These are phyloP conservation scores for Myotis brandtii DNA, from an alignment of 2,113 vertebrate species.

Conservation along the genomic window DNA sequence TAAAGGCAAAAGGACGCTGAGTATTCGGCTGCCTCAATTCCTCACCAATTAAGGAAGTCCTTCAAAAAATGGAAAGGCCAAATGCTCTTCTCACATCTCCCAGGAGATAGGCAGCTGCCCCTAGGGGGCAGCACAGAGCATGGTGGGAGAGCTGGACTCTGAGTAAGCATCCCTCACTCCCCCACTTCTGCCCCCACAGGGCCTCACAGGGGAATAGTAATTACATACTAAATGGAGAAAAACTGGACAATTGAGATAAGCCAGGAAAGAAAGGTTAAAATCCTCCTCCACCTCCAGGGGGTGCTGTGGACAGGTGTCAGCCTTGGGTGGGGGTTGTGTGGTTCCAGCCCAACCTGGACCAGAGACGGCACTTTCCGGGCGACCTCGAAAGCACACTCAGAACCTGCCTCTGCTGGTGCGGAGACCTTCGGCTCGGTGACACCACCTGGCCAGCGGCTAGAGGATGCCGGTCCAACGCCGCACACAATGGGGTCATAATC, in stretches of 20 bases:
- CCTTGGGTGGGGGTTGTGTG: not conserved
- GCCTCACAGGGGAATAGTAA: not conserved
- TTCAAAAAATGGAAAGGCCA: not conserved
- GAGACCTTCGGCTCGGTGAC: not conserved
- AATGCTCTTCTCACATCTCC: not conserved
- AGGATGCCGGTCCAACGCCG: not conserved
- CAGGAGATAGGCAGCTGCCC: rapidly evolving
- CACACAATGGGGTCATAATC: not conserved
- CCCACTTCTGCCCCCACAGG: not conserved
- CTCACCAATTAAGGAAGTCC: not conserved
- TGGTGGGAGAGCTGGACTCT: rapidly evolving
- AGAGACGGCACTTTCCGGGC: not conserved
- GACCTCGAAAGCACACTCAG: not conserved
- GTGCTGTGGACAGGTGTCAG: not conserved
- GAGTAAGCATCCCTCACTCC: rapidly evolving
- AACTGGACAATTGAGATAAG: not conserved
- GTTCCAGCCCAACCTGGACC: not conserved
- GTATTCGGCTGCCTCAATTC: not conserved
- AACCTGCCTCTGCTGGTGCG: not conserved
- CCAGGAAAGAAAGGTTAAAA: not conserved
- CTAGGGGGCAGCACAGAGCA: not conserved
- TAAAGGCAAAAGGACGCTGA: not conserved
- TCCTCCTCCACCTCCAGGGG: not conserved
- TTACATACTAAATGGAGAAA: not conserved
- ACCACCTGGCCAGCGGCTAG: not conserved